Evolutionary conservation across 2,113 vertebrate genomes (phyloP).

Genomic region (Chionomys nivalis): DNA sequence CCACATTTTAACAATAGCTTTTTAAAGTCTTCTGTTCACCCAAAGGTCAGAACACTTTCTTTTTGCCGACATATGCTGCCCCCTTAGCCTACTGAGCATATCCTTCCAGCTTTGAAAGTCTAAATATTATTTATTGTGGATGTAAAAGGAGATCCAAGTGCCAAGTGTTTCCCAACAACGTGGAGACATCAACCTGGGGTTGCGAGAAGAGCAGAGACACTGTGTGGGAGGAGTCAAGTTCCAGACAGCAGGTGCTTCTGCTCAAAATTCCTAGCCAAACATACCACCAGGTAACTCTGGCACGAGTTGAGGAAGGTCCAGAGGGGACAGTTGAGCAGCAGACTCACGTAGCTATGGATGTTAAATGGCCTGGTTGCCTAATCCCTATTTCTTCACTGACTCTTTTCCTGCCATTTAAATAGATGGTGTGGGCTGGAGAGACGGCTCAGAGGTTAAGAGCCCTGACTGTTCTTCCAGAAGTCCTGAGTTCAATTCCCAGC

Average conservation of each 20-base stretch:
- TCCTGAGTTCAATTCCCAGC: no score
- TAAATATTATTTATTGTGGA: conserved; percentile 62
- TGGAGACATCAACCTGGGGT: conserved; percentile 26
- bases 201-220: conserved; percentile 15
- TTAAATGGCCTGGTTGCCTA: conserved; percentile 27
- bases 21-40: conserved; percentile 76
- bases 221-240: neutral
- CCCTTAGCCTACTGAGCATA: conserved; percentile 65
- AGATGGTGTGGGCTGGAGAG: neutral
- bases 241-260: conserved; percentile 26
- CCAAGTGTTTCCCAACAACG: conserved; percentile 45
- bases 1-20: conserved; percentile 73
- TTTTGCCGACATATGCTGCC: conserved; percentile 39
- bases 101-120: conserved; percentile 61
- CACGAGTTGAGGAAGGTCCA: conserved; percentile 44
- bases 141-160: conserved; percentile 51
- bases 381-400: neutral
- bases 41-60: conserved; percentile 65
- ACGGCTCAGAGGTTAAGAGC: no score
- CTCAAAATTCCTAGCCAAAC: conserved; percentile 53
- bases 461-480: no score
- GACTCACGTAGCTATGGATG: conserved; percentile 37
- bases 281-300: conserved; percentile 56
- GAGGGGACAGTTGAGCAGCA: conserved; percentile 55
- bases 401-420: neutral